A percentile compares a stretch with the other conserved stretches of the same genome.
Evolutionary conservation across 1,140 invertebrate genomes (phyloP).

Genomic region (Thaumatotibia leucotreta): DNA sequence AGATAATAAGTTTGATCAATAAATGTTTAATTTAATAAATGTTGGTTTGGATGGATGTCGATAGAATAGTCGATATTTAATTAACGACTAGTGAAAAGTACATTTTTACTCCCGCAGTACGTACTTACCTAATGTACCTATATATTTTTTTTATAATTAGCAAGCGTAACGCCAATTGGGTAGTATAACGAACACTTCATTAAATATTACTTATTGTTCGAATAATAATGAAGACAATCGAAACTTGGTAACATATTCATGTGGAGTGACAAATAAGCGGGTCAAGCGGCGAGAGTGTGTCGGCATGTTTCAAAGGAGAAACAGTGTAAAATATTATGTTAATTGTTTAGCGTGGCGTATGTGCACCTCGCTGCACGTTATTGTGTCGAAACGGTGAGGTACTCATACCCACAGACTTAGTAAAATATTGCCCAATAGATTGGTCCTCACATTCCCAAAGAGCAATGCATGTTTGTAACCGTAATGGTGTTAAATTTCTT

Average conservation of each 20-base stretch:
- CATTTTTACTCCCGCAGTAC: too few species aligned
- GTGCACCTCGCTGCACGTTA: slow-evolving; percentile 52
- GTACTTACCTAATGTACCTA: too few species aligned
- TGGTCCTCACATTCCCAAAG: too few species aligned
- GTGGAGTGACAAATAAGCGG: background rate
- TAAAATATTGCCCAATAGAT: slow-evolving; percentile 2
- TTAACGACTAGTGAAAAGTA: too few species aligned
- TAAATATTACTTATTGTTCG: background rate
- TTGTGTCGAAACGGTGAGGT: slow-evolving; percentile 45
- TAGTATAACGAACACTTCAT: too few species aligned
- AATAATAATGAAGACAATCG: background rate
- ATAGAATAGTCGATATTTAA: too few species aligned
- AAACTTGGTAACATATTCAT: background rate
- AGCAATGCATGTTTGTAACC: too few species aligned
- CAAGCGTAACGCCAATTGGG: background rate
- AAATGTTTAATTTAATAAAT: too few species aligned
- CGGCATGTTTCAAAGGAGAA: slow-evolving; percentile 45
- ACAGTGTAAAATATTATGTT: slow-evolving; percentile 55
- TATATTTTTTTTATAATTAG: too few species aligned
- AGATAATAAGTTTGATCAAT: too few species aligned
- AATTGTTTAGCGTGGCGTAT: slow-evolving; percentile 72
- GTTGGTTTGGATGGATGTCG: too few species aligned
- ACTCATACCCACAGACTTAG: slow-evolving; percentile 36
- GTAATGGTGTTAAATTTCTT: too few species aligned
- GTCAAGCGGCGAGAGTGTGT: slow-evolving; percentile 10